Percentiles rank a stretch among this genome's conserved stretches.
Conservation (phyloP, 1,140 invertebrate genomes). For the Diorhabda elongata region DNA sequence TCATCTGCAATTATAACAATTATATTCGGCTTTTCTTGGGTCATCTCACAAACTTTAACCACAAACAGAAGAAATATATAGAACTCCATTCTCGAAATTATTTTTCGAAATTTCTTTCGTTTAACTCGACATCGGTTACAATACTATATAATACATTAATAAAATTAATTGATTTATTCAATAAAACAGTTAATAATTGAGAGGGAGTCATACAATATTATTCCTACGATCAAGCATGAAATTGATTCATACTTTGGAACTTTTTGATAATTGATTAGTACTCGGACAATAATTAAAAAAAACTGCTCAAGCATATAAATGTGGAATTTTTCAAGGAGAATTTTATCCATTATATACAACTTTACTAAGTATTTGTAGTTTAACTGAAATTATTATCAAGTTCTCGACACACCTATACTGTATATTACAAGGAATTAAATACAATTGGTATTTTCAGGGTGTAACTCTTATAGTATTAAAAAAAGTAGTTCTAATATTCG, state of each 20-base stretch:
- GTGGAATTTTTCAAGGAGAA: background rate
- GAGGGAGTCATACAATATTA: background rate
- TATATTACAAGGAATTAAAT: no score
- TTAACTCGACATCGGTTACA: no score
- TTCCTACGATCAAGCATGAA: background rate
- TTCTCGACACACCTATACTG: no score
- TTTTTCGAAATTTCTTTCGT: no score
- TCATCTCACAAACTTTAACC: background rate
- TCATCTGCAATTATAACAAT: constrained; percentile 61
- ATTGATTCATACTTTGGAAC: background rate
- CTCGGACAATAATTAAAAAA: background rate
- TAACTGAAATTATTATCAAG: no score
- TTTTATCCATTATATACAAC: background rate
- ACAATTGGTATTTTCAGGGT: no score
- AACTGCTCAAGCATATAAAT: background rate
- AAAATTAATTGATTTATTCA: background rate
- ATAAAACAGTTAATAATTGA: background rate
- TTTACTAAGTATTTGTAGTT: no score
- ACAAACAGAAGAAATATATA: background rate
- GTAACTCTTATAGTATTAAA: no score
- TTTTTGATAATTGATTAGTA: background rate
- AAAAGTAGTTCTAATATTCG: no score
- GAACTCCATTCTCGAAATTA: background rate
- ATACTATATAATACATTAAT: no score
- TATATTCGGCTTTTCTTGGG: constrained; percentile 50